Percentiles rank a stretch among this genome's conserved stretches.
phyloP scores from a whole-genome alignment of 2,113 vertebrate species.

The Lathamus discolor region DNA sequence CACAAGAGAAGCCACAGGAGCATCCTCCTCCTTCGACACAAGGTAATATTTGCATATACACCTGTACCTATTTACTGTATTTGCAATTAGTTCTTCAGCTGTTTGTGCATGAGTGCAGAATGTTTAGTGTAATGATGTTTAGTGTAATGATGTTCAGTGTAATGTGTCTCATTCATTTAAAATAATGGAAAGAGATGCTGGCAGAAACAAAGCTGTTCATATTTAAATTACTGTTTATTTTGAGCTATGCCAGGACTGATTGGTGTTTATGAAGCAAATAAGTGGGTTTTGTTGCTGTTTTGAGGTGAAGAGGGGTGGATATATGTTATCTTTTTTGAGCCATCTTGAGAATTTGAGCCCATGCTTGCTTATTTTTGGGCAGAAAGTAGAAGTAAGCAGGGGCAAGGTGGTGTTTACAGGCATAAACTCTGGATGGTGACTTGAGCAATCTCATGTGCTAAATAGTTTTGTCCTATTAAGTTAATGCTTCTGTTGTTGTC shows the following conservation, averaged over 20 bases:
- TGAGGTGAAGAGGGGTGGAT: neutral
- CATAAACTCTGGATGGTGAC: neutral
- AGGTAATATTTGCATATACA: constrained; percentile 57
- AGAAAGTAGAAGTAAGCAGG: neutral
- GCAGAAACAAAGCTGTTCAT: neutral
- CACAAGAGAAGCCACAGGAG: constrained; percentile 69
- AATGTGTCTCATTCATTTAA: neutral
- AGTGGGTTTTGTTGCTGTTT: neutral
- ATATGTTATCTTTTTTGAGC: neutral
- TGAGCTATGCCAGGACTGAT: neutral
- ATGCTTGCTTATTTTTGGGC: neutral
- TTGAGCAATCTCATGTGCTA: neutral
- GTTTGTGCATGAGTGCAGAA: neutral
- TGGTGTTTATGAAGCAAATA: neutral
- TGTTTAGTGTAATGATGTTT: neutral
- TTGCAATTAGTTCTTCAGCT: rapidly evolving
- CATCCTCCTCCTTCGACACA: constrained; percentile 48
- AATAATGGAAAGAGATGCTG: neutral
- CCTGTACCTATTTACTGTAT: neutral
- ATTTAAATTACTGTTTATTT: neutral
- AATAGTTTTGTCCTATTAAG: neutral
- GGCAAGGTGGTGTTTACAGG: neutral
- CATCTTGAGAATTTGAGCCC: neutral
- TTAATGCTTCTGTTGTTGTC: neutral
- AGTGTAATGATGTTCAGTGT: neutral